Percentiles rank a stretch among this genome's conserved stretches.
These are phyloP conservation scores for Lamellibrachia luymesi DNA, from an alignment of 1,140 invertebrate genomes.

Conservation along the genomic window DNA sequence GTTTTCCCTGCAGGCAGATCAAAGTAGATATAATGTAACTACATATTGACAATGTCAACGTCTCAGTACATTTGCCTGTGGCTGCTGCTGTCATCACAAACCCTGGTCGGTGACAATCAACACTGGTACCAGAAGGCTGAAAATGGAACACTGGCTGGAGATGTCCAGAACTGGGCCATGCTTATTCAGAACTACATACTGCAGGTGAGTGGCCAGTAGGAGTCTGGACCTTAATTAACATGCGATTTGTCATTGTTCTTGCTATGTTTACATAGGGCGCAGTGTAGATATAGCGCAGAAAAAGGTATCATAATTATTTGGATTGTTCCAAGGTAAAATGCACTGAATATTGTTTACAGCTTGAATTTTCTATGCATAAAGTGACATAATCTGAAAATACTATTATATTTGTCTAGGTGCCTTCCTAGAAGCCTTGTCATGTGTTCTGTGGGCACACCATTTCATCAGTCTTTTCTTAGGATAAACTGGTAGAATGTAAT, in stretches of 20 bases:
- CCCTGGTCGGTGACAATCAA: neutral
- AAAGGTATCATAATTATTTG: too few species aligned
- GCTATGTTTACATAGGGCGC: neutral
- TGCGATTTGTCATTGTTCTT: neutral
- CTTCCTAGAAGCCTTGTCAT: too few species aligned
- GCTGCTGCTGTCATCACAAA: neutral
- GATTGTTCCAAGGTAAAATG: too few species aligned
- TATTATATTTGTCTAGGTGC: too few species aligned
- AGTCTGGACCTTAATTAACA: neutral
- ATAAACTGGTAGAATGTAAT: too few species aligned
- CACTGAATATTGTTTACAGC: too few species aligned
- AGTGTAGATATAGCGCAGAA: too few species aligned
- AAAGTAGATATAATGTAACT: neutral
- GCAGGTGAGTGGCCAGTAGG: constrained; percentile 42
- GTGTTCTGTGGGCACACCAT: too few species aligned
- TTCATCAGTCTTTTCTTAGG: too few species aligned
- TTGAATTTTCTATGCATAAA: too few species aligned
- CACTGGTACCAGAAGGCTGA: neutral
- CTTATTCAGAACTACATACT: constrained; percentile 59
- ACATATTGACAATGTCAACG: neutral
- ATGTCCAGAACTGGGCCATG: constrained; percentile 59
- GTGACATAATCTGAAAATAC: too few species aligned
- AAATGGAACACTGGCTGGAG: constrained; percentile 51
- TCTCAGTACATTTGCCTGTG: neutral
- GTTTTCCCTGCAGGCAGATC: neutral